Percentiles rank a stretch among this genome's conserved stretches.
phyloP scores from a whole-genome alignment of 1,140 invertebrate species.

The Habropoda laboriosa region DNA sequence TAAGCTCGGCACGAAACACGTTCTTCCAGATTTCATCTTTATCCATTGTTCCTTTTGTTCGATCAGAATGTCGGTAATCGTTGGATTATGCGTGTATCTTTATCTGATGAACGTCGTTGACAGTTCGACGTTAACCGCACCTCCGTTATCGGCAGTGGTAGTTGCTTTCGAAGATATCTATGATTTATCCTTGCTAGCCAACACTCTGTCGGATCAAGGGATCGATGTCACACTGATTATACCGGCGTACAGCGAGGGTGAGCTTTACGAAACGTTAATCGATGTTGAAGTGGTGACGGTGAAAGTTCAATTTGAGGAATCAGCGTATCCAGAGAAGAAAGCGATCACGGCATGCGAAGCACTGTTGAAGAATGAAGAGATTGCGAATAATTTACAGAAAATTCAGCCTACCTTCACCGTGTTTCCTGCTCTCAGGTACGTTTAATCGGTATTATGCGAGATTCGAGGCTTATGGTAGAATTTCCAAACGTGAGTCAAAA shows the following conservation, averaged over 20 bases:
- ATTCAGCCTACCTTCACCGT: conserved; percentile 75
- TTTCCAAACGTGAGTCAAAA: too few relatives aligned
- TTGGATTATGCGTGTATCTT: conserved; percentile 7
- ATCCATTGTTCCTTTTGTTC: neutral
- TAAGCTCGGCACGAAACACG: neutral
- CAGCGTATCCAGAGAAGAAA: conserved; percentile 46
- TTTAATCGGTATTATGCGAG: too few relatives aligned
- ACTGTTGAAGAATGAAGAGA: conserved; percentile 67
- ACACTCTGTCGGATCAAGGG: conserved; percentile 75
- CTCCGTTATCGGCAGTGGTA: conserved; percentile 74
- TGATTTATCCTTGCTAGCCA: conserved; percentile 77
- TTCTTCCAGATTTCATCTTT: neutral
- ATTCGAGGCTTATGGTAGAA: too few relatives aligned
- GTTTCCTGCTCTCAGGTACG: conserved; percentile 77
- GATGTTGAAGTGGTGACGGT: conserved; percentile 73
- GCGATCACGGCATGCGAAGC: conserved; percentile 72
- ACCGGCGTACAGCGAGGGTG: conserved; percentile 39
- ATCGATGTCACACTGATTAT: conserved; percentile 75
- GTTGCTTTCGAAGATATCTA: conserved; percentile 77
- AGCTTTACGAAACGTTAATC: conserved; percentile 74
- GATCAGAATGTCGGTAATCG: conserved; percentile 24
- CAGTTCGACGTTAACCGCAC: conserved; percentile 67
- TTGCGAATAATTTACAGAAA: conserved; percentile 66
- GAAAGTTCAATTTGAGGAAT: conserved; percentile 51
- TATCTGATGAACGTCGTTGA: conserved; percentile 21